Percentiles rank a stretch among this genome's conserved stretches.
These are phyloP conservation scores for Limnephilus rhombicus DNA, from an alignment of 2,888 invertebrate species.

Conservation along the genomic window DNA sequence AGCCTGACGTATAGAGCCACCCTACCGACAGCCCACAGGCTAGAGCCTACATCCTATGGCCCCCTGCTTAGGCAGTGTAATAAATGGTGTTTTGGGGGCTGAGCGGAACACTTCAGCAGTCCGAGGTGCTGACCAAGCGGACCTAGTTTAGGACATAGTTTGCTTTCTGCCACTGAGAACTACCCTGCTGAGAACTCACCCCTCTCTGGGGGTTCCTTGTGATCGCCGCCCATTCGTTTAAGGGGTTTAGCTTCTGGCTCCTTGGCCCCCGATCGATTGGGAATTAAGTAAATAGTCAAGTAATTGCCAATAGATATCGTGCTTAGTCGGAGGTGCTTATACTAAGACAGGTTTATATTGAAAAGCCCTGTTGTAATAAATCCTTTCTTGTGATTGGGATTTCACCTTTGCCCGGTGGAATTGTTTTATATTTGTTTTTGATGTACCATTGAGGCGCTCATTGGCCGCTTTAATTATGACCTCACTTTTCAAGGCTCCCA, in stretches of 20 bases:
- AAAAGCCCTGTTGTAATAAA: not conserved
- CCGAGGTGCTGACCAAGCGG: slow-evolving; percentile 29
- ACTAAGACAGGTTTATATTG: slow-evolving; percentile 12
- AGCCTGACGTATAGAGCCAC: not conserved
- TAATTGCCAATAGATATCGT: slow-evolving; percentile 16
- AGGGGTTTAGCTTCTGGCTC: not conserved
- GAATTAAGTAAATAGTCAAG: not conserved
- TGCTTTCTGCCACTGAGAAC: not conserved
- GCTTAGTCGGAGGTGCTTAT: not conserved
- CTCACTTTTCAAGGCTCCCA: too few species aligned
- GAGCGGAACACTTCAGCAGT: slow-evolving; percentile 2
- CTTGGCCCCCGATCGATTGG: not conserved
- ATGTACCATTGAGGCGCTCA: not conserved
- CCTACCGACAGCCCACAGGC: not conserved
- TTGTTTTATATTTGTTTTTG: not conserved
- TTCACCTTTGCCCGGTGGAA: not conserved
- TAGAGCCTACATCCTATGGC: not conserved
- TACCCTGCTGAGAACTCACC: not conserved
- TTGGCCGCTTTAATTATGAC: too few species aligned
- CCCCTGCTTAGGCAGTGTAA: slow-evolving; percentile 10
- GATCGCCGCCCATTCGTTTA: slow-evolving; percentile 44
- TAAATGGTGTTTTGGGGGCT: slow-evolving; percentile 20
- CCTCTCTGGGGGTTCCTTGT: not conserved
- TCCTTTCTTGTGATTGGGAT: not conserved
- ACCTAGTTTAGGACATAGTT: not conserved